Evolutionary conservation across 2,113 vertebrate genomes (phyloP), one percentile per base, ranked within the genome.

Genomic region (Elaphurus davidianus): DNA sequence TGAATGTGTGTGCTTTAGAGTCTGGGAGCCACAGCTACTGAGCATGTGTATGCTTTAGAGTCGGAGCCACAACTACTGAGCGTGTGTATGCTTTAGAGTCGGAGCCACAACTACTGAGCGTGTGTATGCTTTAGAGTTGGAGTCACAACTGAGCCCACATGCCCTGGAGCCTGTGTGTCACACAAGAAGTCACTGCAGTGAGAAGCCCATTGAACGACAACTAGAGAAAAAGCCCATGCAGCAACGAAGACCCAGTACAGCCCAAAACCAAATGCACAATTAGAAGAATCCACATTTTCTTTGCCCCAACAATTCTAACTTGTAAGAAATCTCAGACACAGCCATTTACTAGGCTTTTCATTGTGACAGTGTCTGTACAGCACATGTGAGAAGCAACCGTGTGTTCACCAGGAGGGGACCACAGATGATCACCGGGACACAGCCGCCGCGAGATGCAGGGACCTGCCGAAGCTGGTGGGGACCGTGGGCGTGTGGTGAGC

Each of bases 381-480:
- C 52, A 33, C 5, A 0, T 11, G 3, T 15, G 15, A 67, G 40
- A 55, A 30, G 27, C 17, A 1, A 5, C 19, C 14, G 2, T 50
- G 2, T 1, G 5, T 1, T 28, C 28, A 1, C 3, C 17, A 10
- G 43, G 40, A 60, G 25, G 43, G 43, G 4, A 1, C 57, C 13
- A 36, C 1, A 15, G 5, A 15, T 8, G 3, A 0, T 27, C 28
- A 2, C 6, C 10, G 30, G 52, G 15, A 43, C 7, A 6, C 13
- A 7, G 55, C 60, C 0, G 30, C 50, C 50, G 1, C 2, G 4
- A 23, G 55, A 13, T 0, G 7, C 23, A 16, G 5, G 45, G 47
- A 19, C 14, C 15, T 1, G 27, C 4, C 0, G 1, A 50, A 30
- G 28, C 40, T 14, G 6, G 1, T 0, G 2, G 1, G 25, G 30